Conservation (phyloP, 64 coral and sea anemone species). For the Montipora capricornis region DNA sequence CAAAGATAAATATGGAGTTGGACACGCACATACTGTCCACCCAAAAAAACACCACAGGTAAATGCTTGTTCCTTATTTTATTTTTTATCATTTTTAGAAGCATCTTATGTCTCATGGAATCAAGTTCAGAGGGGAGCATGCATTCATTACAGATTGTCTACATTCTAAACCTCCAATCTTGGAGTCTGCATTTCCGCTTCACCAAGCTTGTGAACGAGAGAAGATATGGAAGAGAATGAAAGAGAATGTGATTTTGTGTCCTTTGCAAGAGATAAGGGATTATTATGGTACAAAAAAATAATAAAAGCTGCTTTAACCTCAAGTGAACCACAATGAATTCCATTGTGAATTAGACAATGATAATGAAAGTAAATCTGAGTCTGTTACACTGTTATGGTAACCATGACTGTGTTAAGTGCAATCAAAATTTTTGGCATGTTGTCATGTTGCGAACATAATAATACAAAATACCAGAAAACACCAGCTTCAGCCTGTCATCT, state of each 20-base stretch:
- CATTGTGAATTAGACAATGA: too few species aligned
- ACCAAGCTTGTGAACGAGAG: slow-evolving; percentile 75
- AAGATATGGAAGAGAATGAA: slow-evolving; percentile 96
- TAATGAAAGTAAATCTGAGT: too few species aligned
- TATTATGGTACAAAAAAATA: slow-evolving; percentile 84
- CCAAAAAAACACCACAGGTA: too few species aligned
- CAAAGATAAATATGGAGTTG: too few species aligned
- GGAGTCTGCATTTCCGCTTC: slow-evolving; percentile 89
- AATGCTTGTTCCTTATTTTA: not conserved
- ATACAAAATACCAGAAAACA: too few species aligned
- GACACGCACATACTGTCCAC: too few species aligned
- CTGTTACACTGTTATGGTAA: too few species aligned
- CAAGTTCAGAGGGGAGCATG: slow-evolving; percentile 61
- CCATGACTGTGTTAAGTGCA: too few species aligned
- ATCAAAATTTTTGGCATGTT: too few species aligned
- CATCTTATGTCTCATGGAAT: slow-evolving; percentile 9
- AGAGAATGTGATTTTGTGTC: slow-evolving; percentile 85
- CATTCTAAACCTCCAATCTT: slow-evolving; percentile 90
- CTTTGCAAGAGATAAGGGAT: slow-evolving; percentile 93
- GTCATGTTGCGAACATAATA: too few species aligned
- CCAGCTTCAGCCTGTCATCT: too few species aligned
- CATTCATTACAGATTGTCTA: slow-evolving; percentile 73
- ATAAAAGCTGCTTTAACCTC: not conserved
- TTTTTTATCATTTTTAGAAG: not conserved
- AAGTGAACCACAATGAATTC: too few species aligned